phyloP scores from a whole-genome alignment of 2,113 vertebrate species.

The Mobula birostris region DNA sequence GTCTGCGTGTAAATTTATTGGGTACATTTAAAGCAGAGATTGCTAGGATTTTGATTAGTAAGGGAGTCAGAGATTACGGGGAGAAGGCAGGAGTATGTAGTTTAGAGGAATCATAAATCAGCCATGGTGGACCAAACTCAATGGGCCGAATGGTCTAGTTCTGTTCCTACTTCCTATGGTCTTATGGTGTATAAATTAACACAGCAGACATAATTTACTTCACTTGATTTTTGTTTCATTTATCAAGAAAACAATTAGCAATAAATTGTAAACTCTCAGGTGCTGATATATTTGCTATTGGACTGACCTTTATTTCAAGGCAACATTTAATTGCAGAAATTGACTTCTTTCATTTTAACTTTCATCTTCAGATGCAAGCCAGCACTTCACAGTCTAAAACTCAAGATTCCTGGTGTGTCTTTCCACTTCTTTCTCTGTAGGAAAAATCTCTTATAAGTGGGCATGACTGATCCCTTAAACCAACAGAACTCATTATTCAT shows the following conservation, averaged over 20 bases:
- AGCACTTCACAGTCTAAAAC: background rate
- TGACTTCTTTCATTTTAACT: background rate
- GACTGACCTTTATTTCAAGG: background rate
- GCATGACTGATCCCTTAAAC: background rate
- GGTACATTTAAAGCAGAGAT: too few relatives aligned
- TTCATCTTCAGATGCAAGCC: background rate
- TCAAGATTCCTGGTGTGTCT: background rate
- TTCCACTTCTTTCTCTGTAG: background rate
- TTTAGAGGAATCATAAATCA: too few relatives aligned
- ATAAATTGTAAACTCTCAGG: background rate
- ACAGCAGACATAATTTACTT: background rate
- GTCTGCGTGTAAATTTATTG: too few relatives aligned
- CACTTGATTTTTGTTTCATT: background rate
- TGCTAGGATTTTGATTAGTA: too few relatives aligned
- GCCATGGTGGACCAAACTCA: too few relatives aligned
- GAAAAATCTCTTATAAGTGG: background rate
- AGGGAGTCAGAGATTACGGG: too few relatives aligned
- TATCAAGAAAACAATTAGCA: background rate
- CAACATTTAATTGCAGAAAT: background rate
- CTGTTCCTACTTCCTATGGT: too few relatives aligned
- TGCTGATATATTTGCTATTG: background rate
- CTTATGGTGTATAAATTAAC: background rate
- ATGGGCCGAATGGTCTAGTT: too few relatives aligned
- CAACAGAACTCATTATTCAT: background rate
- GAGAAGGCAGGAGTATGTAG: too few relatives aligned